These are phyloP conservation scores for Drosophila sulfurigaster DNA, from an alignment of 1,140 invertebrate genomes.

Conservation along the genomic window DNA sequence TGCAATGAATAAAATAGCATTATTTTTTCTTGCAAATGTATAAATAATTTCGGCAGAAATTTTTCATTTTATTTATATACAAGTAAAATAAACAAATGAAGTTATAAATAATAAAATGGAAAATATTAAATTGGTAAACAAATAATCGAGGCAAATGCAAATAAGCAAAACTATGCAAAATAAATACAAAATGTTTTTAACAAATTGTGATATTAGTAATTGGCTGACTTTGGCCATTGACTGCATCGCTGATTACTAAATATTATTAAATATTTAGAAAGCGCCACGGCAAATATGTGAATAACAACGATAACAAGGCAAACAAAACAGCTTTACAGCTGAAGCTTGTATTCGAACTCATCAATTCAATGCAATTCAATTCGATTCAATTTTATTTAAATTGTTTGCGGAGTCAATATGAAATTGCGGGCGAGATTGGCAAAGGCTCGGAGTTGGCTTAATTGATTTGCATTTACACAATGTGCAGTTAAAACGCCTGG, in stretches of 20 bases:
- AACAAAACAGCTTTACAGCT: constrained; percentile 16
- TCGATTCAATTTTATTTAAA: constrained; percentile 28
- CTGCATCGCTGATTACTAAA: not conserved
- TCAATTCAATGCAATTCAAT: not conserved
- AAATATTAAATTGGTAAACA: not conserved
- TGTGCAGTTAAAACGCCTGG: constrained; percentile 17
- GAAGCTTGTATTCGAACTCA: not conserved
- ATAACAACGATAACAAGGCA: not conserved
- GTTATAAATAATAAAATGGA: not conserved
- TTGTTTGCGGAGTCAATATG: not conserved
- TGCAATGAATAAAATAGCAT: too few relatives aligned
- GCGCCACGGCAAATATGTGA: constrained; percentile 15
- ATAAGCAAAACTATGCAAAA: not conserved
- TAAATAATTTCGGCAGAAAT: too few relatives aligned
- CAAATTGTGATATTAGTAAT: constrained; percentile 19
- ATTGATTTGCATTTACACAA: constrained; percentile 24
- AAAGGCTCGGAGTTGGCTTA: constrained; percentile 12
- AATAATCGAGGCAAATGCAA: not conserved
- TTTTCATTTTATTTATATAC: too few relatives aligned
- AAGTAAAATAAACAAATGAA: not conserved
- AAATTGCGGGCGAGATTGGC: constrained; percentile 28
- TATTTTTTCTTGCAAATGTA: too few relatives aligned
- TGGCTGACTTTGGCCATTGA: constrained; percentile 14
- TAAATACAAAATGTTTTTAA: not conserved
- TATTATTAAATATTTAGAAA: constrained; percentile 63